These are phyloP conservation scores for Saturnia japonica DNA, from an alignment of 2,888 invertebrate genomes.

Conservation along the genomic window DNA sequence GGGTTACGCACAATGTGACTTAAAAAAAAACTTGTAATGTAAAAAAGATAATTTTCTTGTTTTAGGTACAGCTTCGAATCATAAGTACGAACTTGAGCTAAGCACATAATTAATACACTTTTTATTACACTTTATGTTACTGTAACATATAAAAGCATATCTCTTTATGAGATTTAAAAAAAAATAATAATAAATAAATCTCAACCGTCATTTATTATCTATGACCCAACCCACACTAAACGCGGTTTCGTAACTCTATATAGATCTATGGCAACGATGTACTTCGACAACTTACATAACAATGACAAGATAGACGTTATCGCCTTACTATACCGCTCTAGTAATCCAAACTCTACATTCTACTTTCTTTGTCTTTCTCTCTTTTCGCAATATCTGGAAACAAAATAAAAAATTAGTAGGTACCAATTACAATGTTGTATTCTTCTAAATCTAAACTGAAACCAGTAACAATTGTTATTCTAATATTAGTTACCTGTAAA, in stretches of 20 bases:
- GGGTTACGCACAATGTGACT: not conserved
- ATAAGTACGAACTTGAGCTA: conserved; percentile 1
- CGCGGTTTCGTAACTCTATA: conserved; percentile 29
- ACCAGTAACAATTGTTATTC: too few relatives aligned
- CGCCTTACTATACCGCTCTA: conserved; percentile 40
- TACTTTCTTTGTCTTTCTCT: conserved; percentile 40
- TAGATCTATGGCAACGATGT: conserved; percentile 66
- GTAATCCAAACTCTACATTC: conserved; percentile 42
- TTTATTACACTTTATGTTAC: not conserved
- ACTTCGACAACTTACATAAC: conserved; percentile 42
- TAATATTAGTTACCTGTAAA: too few relatives aligned
- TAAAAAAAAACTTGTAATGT: too few relatives aligned
- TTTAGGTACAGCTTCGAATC: not conserved
- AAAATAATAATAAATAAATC: not conserved
- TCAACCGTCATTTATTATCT: not conserved
- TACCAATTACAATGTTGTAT: too few relatives aligned
- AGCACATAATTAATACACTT: not conserved
- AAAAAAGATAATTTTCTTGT: not conserved
- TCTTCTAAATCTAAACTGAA: too few relatives aligned
- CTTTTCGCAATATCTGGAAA: conserved; percentile 40
- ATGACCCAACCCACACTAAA: conserved; percentile 23
- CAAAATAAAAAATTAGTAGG: conserved; percentile 24
- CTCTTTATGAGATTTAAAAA: not conserved
- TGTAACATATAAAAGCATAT: not conserved
- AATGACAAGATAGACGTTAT: conserved; percentile 49